These are phyloP conservation scores for Schrankia costaestrigalis DNA, from an alignment of 2,888 invertebrate genomes.

Conservation along the genomic window DNA sequence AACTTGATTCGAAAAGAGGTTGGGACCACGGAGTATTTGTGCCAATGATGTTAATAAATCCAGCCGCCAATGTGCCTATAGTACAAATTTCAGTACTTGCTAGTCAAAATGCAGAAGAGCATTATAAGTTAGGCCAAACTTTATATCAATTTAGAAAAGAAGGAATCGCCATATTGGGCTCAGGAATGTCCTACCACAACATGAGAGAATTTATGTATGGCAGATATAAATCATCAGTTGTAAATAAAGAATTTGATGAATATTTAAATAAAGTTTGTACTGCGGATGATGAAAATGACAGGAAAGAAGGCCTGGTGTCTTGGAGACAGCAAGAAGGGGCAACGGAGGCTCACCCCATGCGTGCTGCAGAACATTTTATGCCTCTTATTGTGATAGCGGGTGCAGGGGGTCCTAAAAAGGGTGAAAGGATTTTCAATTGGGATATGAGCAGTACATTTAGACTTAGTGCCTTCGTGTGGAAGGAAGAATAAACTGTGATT, in stretches of 20 bases:
- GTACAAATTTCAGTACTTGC: conserved; percentile 64
- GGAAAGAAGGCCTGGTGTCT: conserved; percentile 44
- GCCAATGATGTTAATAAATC: conserved; percentile 73
- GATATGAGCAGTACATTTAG: conserved; percentile 62
- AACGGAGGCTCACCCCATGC: conserved; percentile 60
- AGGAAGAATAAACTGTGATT: conserved; percentile 43
- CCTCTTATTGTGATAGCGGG: conserved; percentile 67
- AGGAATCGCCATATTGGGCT: conserved; percentile 64
- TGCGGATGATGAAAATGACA: conserved; percentile 43
- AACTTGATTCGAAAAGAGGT: conserved; percentile 62
- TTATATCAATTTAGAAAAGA: conserved; percentile 63
- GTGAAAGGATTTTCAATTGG: conserved; percentile 67
- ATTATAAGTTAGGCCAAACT: conserved; percentile 61
- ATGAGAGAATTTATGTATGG: conserved; percentile 62
- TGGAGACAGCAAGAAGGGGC: conserved; percentile 64
- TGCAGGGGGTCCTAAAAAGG: conserved; percentile 58
- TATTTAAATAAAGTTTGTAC: conserved; percentile 62
- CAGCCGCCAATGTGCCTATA: conserved; percentile 66
- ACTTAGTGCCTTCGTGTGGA: conserved; percentile 70
- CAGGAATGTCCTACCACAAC: conserved; percentile 74
- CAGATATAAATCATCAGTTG: conserved; percentile 39
- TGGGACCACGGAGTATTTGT: conserved; percentile 78
- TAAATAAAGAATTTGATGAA: conserved; percentile 67
- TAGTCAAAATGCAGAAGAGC: conserved; percentile 59
- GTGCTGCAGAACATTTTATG: conserved; percentile 72